These are phyloP conservation scores for Dysdera silvatica DNA, from an alignment of 1,140 invertebrate species.

Conservation along the genomic window DNA sequence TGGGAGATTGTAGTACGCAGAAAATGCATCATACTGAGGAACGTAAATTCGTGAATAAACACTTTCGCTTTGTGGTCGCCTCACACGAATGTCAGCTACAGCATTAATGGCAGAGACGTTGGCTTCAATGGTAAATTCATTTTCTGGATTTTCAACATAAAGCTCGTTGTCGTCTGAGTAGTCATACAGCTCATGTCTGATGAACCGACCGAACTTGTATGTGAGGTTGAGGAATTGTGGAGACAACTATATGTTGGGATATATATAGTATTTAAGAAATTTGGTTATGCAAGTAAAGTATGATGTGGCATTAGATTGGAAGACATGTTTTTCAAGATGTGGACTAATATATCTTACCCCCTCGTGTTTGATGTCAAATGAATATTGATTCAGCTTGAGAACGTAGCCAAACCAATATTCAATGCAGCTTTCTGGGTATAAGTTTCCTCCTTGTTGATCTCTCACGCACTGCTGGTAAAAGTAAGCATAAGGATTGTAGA, in stretches of 20 bases:
- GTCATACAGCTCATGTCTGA: constrained; percentile 4
- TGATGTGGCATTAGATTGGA: too few species aligned
- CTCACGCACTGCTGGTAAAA: constrained; percentile 19
- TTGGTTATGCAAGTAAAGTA: too few species aligned
- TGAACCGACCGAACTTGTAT: neutral
- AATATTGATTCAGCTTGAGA: constrained; percentile 7
- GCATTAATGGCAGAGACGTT: constrained; percentile 7
- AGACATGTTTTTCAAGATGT: neutral
- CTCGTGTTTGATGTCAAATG: constrained; percentile 18
- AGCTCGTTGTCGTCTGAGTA: constrained; percentile 16
- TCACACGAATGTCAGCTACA: constrained; percentile 11
- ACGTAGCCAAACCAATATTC: constrained; percentile 12
- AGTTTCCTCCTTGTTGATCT: constrained; percentile 4
- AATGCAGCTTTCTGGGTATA: constrained; percentile 12
- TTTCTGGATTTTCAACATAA: neutral
- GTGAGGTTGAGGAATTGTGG: constrained; percentile 9
- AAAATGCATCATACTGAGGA: constrained; percentile 1
- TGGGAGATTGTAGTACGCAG: too few species aligned
- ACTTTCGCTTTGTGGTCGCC: neutral
- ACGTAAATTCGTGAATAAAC: constrained; percentile 8
- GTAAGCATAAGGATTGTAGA: constrained; percentile 26
- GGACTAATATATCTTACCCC: constrained; percentile 2
- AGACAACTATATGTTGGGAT: constrained; percentile 19
- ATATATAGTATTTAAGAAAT: too few species aligned
- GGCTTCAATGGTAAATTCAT: constrained; percentile 1